These are phyloP conservation scores for Nibea albiflora DNA, from an alignment of 2,113 vertebrate genomes.

Conservation along the genomic window DNA sequence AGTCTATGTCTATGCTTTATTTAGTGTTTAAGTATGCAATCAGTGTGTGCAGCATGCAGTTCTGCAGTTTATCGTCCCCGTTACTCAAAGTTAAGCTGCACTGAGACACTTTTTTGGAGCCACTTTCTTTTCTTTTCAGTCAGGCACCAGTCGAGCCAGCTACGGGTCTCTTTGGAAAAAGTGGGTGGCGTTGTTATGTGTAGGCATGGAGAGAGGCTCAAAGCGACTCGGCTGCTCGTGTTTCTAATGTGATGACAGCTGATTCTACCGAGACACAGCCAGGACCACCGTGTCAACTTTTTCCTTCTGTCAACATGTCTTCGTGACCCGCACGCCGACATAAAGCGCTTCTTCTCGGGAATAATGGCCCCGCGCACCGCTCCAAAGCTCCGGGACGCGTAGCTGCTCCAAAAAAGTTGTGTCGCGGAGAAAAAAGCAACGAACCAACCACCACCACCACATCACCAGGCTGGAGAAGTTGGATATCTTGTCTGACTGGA, in stretches of 20 bases:
- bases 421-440: constrained; percentile 17
- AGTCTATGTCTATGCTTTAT: not conserved
- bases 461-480: constrained; percentile 57
- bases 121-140: constrained; percentile 59
- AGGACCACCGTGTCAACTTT: constrained; percentile 13
- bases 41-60: too few species aligned
- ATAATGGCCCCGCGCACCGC: not conserved
- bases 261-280: constrained; percentile 53
- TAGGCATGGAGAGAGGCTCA: constrained; percentile 73
- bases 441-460: constrained; percentile 30
- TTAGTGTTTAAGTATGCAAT: too few species aligned
- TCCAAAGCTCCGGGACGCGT: not conserved
- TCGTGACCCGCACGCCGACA: not conserved
- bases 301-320: not conserved
- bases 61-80: too few species aligned
- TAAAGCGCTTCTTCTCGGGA: not conserved
- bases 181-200: constrained; percentile 76
- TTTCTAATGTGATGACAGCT: constrained; percentile 81
- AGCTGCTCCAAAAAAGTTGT: constrained; percentile 49
- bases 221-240: constrained; percentile 31
- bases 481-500: constrained; percentile 55
- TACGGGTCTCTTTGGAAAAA: constrained; percentile 50
- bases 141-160: constrained; percentile 77
- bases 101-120: too few species aligned
- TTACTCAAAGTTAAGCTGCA: too few species aligned